Evolutionary conservation across 2,888 invertebrate genomes (phyloP).

Genomic region (Hydrotaea cyrtoneurina): DNA sequence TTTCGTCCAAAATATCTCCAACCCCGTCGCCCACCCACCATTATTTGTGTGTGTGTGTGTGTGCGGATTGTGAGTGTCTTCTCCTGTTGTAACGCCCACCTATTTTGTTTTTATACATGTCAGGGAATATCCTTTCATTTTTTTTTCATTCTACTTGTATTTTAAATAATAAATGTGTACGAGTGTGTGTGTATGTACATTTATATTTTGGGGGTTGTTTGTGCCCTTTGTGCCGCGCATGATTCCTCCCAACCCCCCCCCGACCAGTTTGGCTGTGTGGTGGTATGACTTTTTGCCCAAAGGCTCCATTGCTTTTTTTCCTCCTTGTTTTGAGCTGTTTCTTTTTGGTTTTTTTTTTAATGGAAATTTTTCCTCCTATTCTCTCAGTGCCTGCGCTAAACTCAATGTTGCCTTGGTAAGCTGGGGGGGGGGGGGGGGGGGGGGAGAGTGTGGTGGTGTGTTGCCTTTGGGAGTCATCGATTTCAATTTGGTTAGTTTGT

Average conservation of each 20-base stretch:
- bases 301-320: slow-evolving; percentile 53
- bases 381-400: slow-evolving; percentile 16
- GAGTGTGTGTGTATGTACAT: not conserved
- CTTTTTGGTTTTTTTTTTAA: slow-evolving; percentile 1
- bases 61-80: slow-evolving; percentile 12
- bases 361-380: slow-evolving; percentile 30
- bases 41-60: slow-evolving; percentile 34
- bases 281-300: slow-evolving; percentile 51
- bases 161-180: slow-evolving; percentile 15
- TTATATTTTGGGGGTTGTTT: slow-evolving; percentile 62
- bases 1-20: not conserved
- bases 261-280: slow-evolving; percentile 38
- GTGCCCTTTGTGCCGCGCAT: slow-evolving; percentile 65
- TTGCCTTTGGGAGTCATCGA: slow-evolving; percentile 67
- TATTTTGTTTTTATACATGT: slow-evolving; percentile 69
- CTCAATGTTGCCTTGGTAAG: slow-evolving; percentile 36
- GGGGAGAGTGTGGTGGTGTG: not conserved
- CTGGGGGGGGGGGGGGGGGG: not conserved
- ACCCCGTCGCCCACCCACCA: not conserved
- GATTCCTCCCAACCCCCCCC: slow-evolving; percentile 59
- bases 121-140: slow-evolving; percentile 41
- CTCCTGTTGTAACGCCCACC: slow-evolving; percentile 75
- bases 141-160: not conserved
- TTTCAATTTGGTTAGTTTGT: slow-evolving; percentile 67
- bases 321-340: not conserved